Evolutionary conservation across 1,140 invertebrate genomes (phyloP).

Genomic region (Cotesia glomerata): DNA sequence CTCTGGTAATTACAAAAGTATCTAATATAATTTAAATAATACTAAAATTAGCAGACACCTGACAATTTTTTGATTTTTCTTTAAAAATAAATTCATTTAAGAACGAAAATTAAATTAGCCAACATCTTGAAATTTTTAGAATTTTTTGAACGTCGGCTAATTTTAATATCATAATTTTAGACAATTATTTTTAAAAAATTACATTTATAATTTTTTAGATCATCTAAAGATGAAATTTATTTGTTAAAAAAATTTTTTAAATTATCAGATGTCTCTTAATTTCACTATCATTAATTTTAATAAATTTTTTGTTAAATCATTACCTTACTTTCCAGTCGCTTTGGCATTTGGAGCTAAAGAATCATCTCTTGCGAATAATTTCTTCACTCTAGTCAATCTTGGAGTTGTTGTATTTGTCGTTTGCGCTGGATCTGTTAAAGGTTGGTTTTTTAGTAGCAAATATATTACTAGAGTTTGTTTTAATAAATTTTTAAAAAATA

Average conservation of each 20-base stretch:
- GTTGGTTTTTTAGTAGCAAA: constrained; percentile 49
- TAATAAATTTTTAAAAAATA: constrained; percentile 16
- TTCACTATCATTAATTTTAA: neutral
- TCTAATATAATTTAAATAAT: neutral
- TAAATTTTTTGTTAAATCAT: neutral
- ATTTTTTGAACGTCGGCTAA: neutral
- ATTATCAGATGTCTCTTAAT: no score
- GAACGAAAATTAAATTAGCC: no score
- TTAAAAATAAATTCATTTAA: no score
- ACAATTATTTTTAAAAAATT: no score
- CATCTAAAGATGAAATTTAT: no score
- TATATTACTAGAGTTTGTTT: constrained; percentile 1
- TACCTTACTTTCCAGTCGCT: constrained; percentile 47
- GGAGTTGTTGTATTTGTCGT: constrained; percentile 75
- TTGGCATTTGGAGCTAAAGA: constrained; percentile 77
- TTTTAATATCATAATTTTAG: no score
- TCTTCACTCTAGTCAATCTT: constrained; percentile 78
- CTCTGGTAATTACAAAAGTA: constrained; percentile 57
- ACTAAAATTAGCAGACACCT: neutral
- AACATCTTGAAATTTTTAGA: no score
- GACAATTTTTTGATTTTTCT: neutral
- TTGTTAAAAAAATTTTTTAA: no score
- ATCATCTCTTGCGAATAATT: constrained; percentile 76
- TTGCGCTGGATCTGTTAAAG: constrained; percentile 73
- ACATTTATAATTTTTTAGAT: no score